Conservation (phyloP, 1,140 invertebrate species). For the Ctenoplectra terminalis region DNA sequence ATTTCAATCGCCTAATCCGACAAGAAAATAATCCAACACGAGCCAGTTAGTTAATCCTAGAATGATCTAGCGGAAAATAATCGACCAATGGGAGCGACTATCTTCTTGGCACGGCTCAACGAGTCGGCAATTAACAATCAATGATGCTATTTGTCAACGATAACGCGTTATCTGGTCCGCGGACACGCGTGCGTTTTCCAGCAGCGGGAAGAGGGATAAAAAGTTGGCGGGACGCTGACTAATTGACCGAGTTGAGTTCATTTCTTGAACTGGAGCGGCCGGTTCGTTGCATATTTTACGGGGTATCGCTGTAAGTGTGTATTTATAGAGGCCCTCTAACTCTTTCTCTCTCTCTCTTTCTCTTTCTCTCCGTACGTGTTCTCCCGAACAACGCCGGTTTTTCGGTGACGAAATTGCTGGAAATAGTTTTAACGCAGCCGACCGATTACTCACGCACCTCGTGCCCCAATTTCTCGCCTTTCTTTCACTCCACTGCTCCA, state of each 20-base stretch:
- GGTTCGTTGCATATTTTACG: constrained; percentile 46
- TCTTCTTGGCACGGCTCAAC: not conserved
- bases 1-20: no score
- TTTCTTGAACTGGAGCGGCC: constrained; percentile 28
- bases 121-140: not conserved
- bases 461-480: not conserved
- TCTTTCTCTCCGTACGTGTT: not conserved
- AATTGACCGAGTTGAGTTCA: constrained; percentile 52
- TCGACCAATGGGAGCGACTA: no score
- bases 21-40: not conserved
- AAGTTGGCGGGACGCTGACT: constrained; percentile 16
- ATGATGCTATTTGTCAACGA: constrained; percentile 40
- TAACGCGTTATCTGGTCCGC: not conserved
- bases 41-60: not conserved
- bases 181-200: not conserved
- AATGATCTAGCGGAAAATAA: not conserved
- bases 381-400: constrained; percentile 58
- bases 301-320: constrained; percentile 63
- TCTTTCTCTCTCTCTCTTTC: no score
- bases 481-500: not conserved
- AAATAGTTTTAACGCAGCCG: constrained; percentile 50
- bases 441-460: not conserved
- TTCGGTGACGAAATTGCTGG: constrained; percentile 68
- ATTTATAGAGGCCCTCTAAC: constrained; percentile 71
- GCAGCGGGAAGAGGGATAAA: not conserved